Base-by-base conservation (phyloP, 2,888 invertebrate genomes). In the Drosophila rubida region DNA sequence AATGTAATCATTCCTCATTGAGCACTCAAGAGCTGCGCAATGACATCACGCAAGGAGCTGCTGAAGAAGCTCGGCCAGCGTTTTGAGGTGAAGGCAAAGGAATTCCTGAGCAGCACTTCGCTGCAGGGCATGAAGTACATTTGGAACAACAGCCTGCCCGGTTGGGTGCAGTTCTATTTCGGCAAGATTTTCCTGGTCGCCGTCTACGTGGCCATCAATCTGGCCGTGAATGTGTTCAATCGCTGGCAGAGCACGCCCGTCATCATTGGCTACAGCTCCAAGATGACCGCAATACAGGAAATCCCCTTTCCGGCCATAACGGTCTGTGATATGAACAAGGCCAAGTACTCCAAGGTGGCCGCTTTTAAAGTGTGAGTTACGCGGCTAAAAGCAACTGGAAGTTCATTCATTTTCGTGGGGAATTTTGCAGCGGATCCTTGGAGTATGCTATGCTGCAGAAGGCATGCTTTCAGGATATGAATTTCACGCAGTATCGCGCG, bases 231-330 rank as follows among this genome's bases (percentile, higher is more conserved):
- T 78, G 93, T 96, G 4, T 96, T 95, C 82, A 91, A 93, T 8
- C 96, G 95, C 91, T 97, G 96, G 95, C 93, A 93, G 11, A 92
- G 93, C 2, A 93, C 94, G 1, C 97, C 97, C 0, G 95, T 97
- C 80, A 95, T 97, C 30, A 95, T 96, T 55, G 95, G 88, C 8
- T 94, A 95, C 63, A 96, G 95, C 80, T 95, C 96, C 0, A 93
- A 94, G 69, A 93, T 94, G 59, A 94, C 95, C 62, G 92, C 93
- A 0, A 93, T 96, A 1, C 92, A 93, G 11, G 92, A 93, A 35
- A 93, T 96, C 60, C 97, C 97, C 0, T 97, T 97, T 91, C 97
- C 97, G 0, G 95, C 97, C 0, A 92, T 97, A 6, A 97, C 97
- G 0, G 94, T 97, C 66, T 97, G 97, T 90, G 97, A 96, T 89